phyloP scores from a whole-genome alignment of 2,888 invertebrate genomes.

The Mamestra brassicae region DNA sequence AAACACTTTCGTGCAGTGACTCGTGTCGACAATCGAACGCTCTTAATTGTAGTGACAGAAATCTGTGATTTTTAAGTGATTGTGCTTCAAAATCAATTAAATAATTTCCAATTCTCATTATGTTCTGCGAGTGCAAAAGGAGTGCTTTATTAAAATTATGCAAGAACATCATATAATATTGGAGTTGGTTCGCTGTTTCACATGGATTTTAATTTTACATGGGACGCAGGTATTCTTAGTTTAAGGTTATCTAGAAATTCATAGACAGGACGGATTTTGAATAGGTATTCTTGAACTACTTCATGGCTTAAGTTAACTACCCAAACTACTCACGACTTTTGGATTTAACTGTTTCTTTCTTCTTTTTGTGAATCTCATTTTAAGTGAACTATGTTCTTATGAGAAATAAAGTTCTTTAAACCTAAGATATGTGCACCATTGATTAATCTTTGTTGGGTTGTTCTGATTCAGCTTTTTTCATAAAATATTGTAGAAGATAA shows the following conservation, averaged over 20 bases:
- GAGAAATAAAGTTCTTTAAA: too few species aligned
- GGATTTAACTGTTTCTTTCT: too few species aligned
- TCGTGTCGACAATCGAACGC: slow-evolving; percentile 35
- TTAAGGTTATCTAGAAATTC: background rate
- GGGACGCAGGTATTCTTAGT: slow-evolving; percentile 69
- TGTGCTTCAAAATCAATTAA: slow-evolving; percentile 24
- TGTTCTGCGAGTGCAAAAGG: slow-evolving; percentile 68
- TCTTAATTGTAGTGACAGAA: slow-evolving; percentile 30
- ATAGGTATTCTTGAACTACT: too few species aligned
- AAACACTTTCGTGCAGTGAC: slow-evolving; percentile 63
- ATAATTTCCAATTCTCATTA: slow-evolving; percentile 62
- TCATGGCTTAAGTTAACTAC: too few species aligned
- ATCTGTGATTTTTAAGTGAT: slow-evolving; percentile 33
- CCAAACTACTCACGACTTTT: too few species aligned
- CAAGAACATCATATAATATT: slow-evolving; percentile 65
- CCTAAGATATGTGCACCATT: too few species aligned
- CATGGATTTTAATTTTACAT: slow-evolving; percentile 65
- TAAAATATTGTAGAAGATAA: too few species aligned
- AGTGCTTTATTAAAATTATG: slow-evolving; percentile 73
- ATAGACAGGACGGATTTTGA: too few species aligned
- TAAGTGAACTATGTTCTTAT: too few species aligned
- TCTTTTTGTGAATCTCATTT: too few species aligned
- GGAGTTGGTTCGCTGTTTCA: slow-evolving; percentile 51
- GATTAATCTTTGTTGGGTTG: too few species aligned
- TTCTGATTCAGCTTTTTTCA: too few species aligned